These are phyloP conservation scores for Numenius arquata DNA, from an alignment of 2,113 vertebrate genomes.

Conservation along the genomic window DNA sequence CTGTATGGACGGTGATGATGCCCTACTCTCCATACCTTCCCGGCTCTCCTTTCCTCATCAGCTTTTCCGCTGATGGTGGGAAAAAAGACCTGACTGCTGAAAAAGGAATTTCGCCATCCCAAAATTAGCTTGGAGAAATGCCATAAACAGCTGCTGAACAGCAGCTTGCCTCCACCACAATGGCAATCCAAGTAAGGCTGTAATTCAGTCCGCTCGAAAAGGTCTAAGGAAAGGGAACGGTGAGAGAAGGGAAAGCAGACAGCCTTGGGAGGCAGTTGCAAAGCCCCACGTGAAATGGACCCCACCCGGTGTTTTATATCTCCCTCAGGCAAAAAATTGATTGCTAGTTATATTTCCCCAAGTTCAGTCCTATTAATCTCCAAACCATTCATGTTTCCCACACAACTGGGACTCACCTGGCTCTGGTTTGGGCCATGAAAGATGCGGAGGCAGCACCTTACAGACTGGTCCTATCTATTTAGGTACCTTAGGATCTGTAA, in stretches of 20 bases:
- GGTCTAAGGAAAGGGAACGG: not conserved
- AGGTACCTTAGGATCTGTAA: not conserved
- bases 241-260: not conserved
- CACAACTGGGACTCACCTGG: not conserved
- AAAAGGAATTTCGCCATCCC: constrained; percentile 10
- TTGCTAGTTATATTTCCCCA: not conserved
- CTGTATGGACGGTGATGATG: not conserved
- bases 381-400: not conserved
- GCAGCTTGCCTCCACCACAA: not conserved
- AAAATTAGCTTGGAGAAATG: constrained; percentile 35
- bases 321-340: not conserved
- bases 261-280: not conserved
- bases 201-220: not conserved
- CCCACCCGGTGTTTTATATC: not conserved
- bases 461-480: not conserved
- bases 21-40: not conserved
- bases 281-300: accelerated
- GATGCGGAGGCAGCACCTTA: not conserved
- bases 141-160: not conserved
- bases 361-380: not conserved
- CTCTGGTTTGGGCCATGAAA: not conserved
- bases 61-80: not conserved
- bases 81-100: not conserved
- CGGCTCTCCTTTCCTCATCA: not conserved
- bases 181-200: not conserved